Conservation (phyloP, 2,797 vertebrate genomes). For the Crax fasciolata region DNA sequence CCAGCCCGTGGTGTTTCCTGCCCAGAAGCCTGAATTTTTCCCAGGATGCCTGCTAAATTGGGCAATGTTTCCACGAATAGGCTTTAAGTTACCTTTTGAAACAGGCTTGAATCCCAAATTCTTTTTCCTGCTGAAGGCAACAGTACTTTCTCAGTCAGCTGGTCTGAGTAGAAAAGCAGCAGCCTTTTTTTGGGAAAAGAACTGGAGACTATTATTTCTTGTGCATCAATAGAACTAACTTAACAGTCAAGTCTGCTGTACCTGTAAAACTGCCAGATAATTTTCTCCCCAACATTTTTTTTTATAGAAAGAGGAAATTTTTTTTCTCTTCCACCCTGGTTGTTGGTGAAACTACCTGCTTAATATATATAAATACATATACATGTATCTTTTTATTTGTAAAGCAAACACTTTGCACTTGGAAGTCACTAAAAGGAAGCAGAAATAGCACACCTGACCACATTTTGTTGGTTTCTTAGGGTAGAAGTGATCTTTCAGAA, state of each 20-base stretch:
- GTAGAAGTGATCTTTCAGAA: neutral
- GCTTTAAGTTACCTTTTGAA: neutral
- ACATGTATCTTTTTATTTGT: neutral
- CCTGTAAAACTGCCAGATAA: neutral
- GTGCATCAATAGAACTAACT: neutral
- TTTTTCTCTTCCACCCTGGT: neutral
- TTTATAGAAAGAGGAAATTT: neutral
- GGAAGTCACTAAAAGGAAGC: neutral
- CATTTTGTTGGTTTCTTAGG: neutral
- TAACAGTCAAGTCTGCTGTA: neutral
- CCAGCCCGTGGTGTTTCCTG: neutral
- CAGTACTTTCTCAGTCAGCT: neutral
- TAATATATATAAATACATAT: neutral
- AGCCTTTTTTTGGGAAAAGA: neutral
- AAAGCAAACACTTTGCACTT: neutral
- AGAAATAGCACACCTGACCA: neutral
- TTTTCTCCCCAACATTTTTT: neutral
- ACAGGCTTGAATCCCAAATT: neutral
- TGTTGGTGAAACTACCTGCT: neutral
- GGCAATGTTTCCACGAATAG: neutral
- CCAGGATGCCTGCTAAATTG: neutral
- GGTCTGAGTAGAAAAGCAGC: neutral
- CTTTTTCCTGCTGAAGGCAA: neutral
- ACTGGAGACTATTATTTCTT: neutral
- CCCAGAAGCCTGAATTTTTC: neutral